Percentiles rank a stretch among this genome's conserved stretches.
These are phyloP conservation scores for Rhabdornis inornatus DNA, from an alignment of 2,113 vertebrate genomes.

Conservation along the genomic window DNA sequence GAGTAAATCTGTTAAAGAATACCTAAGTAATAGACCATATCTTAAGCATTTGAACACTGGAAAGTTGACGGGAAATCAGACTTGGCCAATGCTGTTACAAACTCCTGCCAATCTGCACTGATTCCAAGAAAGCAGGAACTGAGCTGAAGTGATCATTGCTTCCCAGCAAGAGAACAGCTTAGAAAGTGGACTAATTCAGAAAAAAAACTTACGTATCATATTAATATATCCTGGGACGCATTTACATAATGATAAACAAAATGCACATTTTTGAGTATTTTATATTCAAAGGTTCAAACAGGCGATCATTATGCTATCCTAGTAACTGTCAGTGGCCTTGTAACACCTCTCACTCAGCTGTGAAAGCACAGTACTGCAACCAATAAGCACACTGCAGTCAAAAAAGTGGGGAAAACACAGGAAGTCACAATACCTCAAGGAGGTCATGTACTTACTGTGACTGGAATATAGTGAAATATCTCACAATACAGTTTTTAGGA, in stretches of 20 bases:
- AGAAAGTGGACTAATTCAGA: constrained; percentile 15
- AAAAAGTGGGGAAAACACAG: background rate
- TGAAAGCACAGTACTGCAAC: background rate
- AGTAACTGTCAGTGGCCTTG: background rate
- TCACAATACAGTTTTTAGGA: background rate
- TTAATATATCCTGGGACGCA: background rate
- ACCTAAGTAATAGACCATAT: constrained; percentile 61
- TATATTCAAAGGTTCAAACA: background rate
- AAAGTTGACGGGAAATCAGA: constrained; percentile 58
- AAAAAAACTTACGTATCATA: background rate
- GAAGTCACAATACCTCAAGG: background rate
- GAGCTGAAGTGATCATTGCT: background rate
- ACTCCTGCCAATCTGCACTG: background rate
- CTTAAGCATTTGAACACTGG: constrained; percentile 42
- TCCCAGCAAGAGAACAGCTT: background rate
- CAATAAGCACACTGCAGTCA: background rate
- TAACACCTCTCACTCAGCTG: background rate
- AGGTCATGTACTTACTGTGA: background rate
- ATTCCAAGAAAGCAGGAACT: constrained; percentile 48
- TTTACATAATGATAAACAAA: background rate
- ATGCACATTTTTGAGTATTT: background rate
- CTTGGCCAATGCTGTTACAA: constrained; percentile 16
- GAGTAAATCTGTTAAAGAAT: constrained; percentile 42
- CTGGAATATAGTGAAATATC: background rate
- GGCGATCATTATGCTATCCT: background rate